A percentile compares a stretch with the other conserved stretches of the same genome.
Conservation (phyloP, 23 tunicate genomes). For the Ciona savignyi region DNA sequence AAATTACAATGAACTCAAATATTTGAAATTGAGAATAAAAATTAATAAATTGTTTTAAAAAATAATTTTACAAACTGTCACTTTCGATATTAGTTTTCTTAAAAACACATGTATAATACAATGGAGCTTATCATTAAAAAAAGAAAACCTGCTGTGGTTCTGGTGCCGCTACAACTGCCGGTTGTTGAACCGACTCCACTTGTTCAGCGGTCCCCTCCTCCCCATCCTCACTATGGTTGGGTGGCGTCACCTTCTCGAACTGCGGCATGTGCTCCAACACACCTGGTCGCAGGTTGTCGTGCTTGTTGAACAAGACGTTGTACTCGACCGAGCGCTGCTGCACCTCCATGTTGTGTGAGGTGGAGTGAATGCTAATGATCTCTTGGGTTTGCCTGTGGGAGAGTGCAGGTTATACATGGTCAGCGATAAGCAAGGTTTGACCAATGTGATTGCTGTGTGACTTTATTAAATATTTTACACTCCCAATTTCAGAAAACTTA, state of each 20-base stretch:
- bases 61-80: too few relatives aligned
- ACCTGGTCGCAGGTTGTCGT: slow-evolving; percentile 74
- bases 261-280: slow-evolving; percentile 95
- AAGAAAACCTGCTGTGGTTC: background rate
- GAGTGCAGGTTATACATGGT: too few relatives aligned
- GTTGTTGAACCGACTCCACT: background rate
- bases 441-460: too few relatives aligned
- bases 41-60: too few relatives aligned
- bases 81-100: too few relatives aligned
- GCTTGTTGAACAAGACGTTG: slow-evolving; percentile 70
- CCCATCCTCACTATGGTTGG: slow-evolving; percentile 1
- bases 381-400: slow-evolving; percentile 30
- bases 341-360: slow-evolving; percentile 72
- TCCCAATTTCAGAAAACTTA: too few relatives aligned
- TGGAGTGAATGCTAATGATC: slow-evolving; percentile 37
- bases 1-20: too few relatives aligned
- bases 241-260: slow-evolving; percentile 56
- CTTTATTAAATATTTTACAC: too few relatives aligned
- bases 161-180: background rate
- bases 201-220: slow-evolving; percentile 6
- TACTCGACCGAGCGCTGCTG: slow-evolving; percentile 97
- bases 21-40: too few relatives aligned
- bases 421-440: background rate
- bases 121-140: background rate
- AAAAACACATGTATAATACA: background rate